Percentiles rank a stretch among this genome's conserved stretches.
Evolutionary conservation across 2,113 vertebrate genomes (phyloP).

Genomic region (Marmota monax): DNA sequence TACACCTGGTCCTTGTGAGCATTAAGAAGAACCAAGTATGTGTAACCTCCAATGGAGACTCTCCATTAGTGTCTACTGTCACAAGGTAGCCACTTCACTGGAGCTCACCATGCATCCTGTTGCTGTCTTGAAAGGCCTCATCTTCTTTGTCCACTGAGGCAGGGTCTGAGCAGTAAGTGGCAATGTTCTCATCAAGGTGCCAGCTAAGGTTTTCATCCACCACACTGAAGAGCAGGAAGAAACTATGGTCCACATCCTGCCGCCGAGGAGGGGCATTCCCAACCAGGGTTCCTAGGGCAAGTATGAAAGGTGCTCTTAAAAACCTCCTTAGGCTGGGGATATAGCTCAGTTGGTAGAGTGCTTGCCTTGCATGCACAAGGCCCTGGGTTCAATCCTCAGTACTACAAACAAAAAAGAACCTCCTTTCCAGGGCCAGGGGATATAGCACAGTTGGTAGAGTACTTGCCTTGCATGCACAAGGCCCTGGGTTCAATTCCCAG

Average conservation of each 20-base stretch:
- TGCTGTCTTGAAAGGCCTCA: conserved; percentile 87
- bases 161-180: conserved; percentile 85
- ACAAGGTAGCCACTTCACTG: neutral
- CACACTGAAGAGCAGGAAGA: conserved; percentile 90
- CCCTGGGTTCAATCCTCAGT: no score
- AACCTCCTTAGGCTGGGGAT: neutral
- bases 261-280: conserved; percentile 82
- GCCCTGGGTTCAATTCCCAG: no score
- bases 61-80: neutral
- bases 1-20: neutral
- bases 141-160: conserved; percentile 87
- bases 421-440: neutral
- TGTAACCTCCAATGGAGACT: neutral
- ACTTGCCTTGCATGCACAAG: no score
- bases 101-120: conserved; percentile 89
- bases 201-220: conserved; percentile 91
- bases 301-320: neutral
- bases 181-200: conserved; percentile 89
- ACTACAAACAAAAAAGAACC: no score
- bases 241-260: conserved; percentile 86
- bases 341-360: no score
- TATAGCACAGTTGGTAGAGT: no score
- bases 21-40: conserved; percentile 1
- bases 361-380: no score
- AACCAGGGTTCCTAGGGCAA: conserved; percentile 83